Conservation (phyloP, 2,888 invertebrate genomes). For the Punctoribates punctum region DNA sequence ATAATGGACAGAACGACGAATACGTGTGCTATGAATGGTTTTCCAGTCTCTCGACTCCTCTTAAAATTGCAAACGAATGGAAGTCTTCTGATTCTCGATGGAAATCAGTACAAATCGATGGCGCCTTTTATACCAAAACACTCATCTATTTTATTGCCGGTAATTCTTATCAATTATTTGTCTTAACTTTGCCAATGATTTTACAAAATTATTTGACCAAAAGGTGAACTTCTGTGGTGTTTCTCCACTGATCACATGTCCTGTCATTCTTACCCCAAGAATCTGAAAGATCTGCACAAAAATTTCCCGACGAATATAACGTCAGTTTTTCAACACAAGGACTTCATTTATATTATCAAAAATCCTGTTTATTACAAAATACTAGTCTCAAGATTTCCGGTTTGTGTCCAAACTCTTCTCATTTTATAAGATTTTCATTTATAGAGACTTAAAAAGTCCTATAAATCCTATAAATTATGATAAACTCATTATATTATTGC, state of each 20-base stretch:
- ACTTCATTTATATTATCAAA: slow-evolving; percentile 16
- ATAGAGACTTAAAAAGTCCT: too few species aligned
- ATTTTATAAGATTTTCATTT: too few species aligned
- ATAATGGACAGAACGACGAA: not conserved
- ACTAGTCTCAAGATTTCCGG: not conserved
- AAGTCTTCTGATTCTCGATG: not conserved
- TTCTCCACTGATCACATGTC: not conserved
- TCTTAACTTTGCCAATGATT: not conserved
- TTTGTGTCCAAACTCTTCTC: not conserved
- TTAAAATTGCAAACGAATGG: slow-evolving; percentile 10
- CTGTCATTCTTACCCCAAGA: not conserved
- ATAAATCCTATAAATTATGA: too few species aligned
- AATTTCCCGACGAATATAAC: slow-evolving; percentile 1
- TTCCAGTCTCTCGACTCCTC: not conserved
- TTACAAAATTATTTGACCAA: not conserved
- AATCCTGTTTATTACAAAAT: not conserved
- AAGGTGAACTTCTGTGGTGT: slow-evolving; percentile 1
- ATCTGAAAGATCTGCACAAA: not conserved
- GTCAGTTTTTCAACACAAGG: not conserved
- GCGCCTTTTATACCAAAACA: slow-evolving; percentile 1
- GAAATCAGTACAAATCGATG: not conserved
- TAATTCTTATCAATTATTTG: not conserved
- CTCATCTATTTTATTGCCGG: slow-evolving; percentile 14
- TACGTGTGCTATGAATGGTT: slow-evolving; percentile 7
- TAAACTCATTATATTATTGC: too few species aligned